A percentile compares a stretch with the other conserved stretches of the same genome.
Conservation (phyloP, 2,113 vertebrate species). For the Aythya baeri region DNA sequence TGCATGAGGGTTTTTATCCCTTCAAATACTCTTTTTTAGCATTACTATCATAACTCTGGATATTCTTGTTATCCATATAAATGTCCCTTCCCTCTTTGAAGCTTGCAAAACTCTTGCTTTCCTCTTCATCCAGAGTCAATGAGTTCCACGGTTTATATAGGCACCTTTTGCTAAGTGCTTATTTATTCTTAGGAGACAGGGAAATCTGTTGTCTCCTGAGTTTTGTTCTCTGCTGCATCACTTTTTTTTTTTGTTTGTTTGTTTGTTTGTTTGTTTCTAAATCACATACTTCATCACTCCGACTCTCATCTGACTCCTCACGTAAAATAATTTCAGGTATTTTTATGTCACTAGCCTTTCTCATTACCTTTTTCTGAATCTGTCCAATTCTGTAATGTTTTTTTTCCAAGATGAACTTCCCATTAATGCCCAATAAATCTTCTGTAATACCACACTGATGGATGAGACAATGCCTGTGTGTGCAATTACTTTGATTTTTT, state of each 20-base stretch:
- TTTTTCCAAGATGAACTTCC: not conserved
- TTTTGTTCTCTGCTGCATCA: not conserved
- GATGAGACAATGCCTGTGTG: not conserved
- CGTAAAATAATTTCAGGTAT: not conserved
- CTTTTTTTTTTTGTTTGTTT: not conserved
- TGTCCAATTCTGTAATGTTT: not conserved
- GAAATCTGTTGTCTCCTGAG: not conserved
- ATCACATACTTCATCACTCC: not conserved
- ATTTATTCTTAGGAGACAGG: not conserved
- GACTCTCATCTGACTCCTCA: not conserved
- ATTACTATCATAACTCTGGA: constrained; percentile 48
- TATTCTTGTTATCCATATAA: constrained; percentile 59
- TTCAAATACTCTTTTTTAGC: constrained; percentile 57
- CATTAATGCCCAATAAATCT: not conserved
- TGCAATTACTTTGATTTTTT: not conserved
- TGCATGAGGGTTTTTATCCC: constrained; percentile 13
- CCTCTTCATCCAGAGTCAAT: not conserved
- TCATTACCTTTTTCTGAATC: not conserved
- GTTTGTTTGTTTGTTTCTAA: not conserved
- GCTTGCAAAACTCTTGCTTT: constrained; percentile 6
- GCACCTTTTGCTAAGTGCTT: not conserved
- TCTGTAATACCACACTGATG: not conserved
- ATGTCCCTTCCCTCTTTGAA: constrained; percentile 3
- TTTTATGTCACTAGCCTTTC: not conserved
- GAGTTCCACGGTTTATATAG: not conserved